phyloP scores from a whole-genome alignment of 2,888 invertebrate species.

The Synanthedon tipuliformis region DNA sequence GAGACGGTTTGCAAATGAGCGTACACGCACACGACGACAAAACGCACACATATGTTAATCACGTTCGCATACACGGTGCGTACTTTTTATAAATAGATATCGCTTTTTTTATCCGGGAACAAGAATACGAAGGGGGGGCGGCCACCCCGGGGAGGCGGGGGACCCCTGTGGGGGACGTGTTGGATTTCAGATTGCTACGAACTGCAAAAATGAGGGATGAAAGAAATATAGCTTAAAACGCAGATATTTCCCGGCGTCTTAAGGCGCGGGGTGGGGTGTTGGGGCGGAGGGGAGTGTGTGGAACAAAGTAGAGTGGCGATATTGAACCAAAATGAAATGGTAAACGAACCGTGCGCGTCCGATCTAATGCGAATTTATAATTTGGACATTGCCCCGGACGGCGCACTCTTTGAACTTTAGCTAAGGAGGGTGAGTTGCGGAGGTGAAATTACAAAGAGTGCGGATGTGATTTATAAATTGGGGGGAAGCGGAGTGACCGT shows the following conservation, averaged over 20 bases:
- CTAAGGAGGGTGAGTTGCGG: slow-evolving; percentile 37
- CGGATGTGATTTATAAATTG: slow-evolving; percentile 61
- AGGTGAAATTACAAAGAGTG: slow-evolving; percentile 60
- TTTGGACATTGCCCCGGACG: slow-evolving; percentile 65
- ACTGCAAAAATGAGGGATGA: slow-evolving; percentile 73
- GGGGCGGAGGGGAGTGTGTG: slow-evolving; percentile 58
- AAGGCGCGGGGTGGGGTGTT: slow-evolving; percentile 49
- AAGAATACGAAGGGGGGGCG: slow-evolving; percentile 61
- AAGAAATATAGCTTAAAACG: slow-evolving; percentile 73
- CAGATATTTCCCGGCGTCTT: slow-evolving; percentile 71
- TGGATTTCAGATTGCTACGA: slow-evolving; percentile 72
- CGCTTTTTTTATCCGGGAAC: slow-evolving; percentile 69
- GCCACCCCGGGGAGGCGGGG: slow-evolving; percentile 50
- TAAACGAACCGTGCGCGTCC: slow-evolving; percentile 71
- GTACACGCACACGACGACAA: slow-evolving; percentile 36
- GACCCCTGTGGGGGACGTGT: slow-evolving; percentile 66
- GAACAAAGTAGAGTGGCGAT: slow-evolving; percentile 71
- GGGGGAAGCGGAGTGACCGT: slow-evolving; percentile 39
- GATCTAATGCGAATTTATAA: slow-evolving; percentile 72
- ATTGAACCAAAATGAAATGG: slow-evolving; percentile 70
- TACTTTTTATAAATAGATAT: slow-evolving; percentile 71
- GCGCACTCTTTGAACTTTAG: slow-evolving; percentile 60
- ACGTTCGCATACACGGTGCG: slow-evolving; percentile 48
- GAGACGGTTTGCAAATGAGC: slow-evolving; percentile 71
- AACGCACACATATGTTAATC: slow-evolving; percentile 45